Conservation (phyloP, 2,113 vertebrate genomes). For the Rissa tridactyla region DNA sequence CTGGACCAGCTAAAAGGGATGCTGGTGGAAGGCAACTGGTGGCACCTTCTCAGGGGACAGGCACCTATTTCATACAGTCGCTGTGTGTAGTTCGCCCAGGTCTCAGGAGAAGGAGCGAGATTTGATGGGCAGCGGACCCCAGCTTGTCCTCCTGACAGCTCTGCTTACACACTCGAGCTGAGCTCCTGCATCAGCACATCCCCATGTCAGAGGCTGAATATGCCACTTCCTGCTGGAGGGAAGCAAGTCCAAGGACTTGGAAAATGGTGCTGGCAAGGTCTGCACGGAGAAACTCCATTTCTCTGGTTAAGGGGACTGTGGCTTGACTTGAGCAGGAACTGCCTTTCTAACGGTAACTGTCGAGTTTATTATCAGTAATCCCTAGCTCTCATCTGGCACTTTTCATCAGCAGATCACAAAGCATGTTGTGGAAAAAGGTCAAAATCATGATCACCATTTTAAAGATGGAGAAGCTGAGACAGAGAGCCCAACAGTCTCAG, state of each 20-base stretch:
- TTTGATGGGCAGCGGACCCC: neutral
- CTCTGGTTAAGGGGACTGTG: neutral
- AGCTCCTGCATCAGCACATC: neutral
- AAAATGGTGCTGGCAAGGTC: neutral
- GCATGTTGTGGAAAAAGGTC: neutral
- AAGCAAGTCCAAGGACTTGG: neutral
- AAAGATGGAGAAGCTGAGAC: neutral
- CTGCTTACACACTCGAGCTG: rapidly evolving
- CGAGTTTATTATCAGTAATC: neutral
- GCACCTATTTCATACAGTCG: neutral
- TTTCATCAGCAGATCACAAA: neutral
- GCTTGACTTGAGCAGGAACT: neutral
- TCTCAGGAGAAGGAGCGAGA: neutral
- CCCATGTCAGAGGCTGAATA: neutral
- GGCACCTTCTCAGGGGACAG: neutral
- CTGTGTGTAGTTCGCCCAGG: neutral
- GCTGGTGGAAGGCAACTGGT: neutral
- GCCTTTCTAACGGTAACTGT: neutral
- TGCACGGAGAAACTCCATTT: neutral
- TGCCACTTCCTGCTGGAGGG: neutral
- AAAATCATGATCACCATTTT: neutral
- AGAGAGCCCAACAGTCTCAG: neutral
- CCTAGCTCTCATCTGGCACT: neutral
- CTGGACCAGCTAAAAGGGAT: neutral
- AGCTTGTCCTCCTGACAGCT: neutral